Evolutionary conservation across 1,140 invertebrate genomes (phyloP), one percentile per base, ranked within the genome.

Genomic region (Drosophila gunungcola): DNA sequence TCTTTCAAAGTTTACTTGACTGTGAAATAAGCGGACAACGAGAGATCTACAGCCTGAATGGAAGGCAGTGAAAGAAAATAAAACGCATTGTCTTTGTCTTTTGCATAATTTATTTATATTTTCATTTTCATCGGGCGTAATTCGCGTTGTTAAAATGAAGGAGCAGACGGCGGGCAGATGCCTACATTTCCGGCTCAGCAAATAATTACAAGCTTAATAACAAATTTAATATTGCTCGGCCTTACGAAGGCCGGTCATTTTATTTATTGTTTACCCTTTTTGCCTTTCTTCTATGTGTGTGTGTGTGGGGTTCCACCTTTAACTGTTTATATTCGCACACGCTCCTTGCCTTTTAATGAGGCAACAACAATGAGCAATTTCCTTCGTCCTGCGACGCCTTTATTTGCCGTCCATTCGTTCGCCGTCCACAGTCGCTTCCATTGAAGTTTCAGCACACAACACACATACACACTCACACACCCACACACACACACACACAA

Each of bases 181-280:
- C 67, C 78, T 83, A 79, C 83, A 79, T 67, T 88, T 86, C 67
- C 75, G 75, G 56, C 64, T 76, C 70, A 69, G 67, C 65, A 86
- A 86, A 86, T 86, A 86, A 86, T 86, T 88, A 86, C 83, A 69
- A 69, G 83, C 83, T 86, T 86, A 86, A 86, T 86, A 86, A 83
- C 83, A 86, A 86, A 86, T 86, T 86, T 88, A 86, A 86, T 86
- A 83, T 83, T 73, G 79, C 74, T 52, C 45, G 57, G 55, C 45
- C 64, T 68, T 21, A 1, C 58, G 74, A 55, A 78, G 69, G 82
- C 63, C 74, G 61, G 81, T 61, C 74, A 49, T 49, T 61, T 73
- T 73, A 80, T 75, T 81, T 67, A 55, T 58, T 75, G 60, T 75
- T 75, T 46, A 63, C 60, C 63, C 64, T 75, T 79, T 80, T 41